Base-by-base conservation (phyloP, 2,113 vertebrate genomes). In the Trinectes maculatus region DNA sequence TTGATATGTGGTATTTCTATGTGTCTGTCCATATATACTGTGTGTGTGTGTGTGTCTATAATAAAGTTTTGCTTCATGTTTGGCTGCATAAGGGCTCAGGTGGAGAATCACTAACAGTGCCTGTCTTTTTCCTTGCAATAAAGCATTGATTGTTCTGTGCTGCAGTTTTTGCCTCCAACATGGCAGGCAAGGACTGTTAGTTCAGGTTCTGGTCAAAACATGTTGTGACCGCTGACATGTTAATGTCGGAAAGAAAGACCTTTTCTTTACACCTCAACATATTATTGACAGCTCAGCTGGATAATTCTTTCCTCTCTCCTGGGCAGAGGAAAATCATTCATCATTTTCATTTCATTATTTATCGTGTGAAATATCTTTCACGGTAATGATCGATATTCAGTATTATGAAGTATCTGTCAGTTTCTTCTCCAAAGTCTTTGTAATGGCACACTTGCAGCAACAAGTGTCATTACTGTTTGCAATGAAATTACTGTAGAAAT, bases 161-260 rank as follows among this genome's bases (percentile, higher is more conserved):
- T 18, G 1, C 40, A 48, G 46, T 33, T 55, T 16, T 40, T 42
- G 3, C 48, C 46, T 58, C 18, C 34, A 34, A 47, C 33, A 22
- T 55, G 62, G 15, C 59, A 62, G 51, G 1, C 33, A 13, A 39
- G 15, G 66, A 18, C 71, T 29, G 36, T 6, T n/a, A 44, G 72
- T 68, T 83, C 77, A 77, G 70, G 18, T 76, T 48, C 34, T 44
- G 54, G 69, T 77, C 72, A 79, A 79, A 66, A 26, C 13, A 6
- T 59, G 26, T 34, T 62, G 18, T 34, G 57, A 67, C 71, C 56
- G 58, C 70, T 74, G 80, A 74, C 66, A 71, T 37, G 47, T 61
- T 48, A 40, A 58, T 18, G 28, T 49, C 16, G 22, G n/a, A 26
- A 68, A 65, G 68, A 60, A 40, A 54, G 54, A 34, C 47, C 21